These are phyloP conservation scores for Xanthostigma xanthostigma DNA, from an alignment of 2,888 invertebrate species.

Conservation along the genomic window DNA sequence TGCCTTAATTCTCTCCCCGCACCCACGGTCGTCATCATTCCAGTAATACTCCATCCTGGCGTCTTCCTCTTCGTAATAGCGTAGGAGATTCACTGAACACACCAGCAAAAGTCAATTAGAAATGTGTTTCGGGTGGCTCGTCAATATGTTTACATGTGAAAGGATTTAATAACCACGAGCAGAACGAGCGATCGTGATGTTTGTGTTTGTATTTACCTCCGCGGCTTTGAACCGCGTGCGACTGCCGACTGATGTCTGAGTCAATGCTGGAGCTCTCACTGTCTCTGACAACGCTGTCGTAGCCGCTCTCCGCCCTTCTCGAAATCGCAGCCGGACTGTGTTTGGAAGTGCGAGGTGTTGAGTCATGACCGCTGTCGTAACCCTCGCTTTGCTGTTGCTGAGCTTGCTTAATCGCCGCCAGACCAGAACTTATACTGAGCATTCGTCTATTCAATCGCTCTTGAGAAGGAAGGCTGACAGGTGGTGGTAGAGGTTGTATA, in stretches of 20 bases:
- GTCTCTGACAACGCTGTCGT: conserved; percentile 80
- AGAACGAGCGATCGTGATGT: conserved; percentile 47
- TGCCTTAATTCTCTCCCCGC: background rate
- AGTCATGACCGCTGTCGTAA: conserved; percentile 73
- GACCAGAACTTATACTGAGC: conserved; percentile 44
- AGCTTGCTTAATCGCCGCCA: conserved; percentile 40
- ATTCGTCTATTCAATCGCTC: conserved; percentile 47
- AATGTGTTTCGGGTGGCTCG: conserved; percentile 31
- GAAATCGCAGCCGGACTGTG: conserved; percentile 66
- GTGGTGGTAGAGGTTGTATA: conserved; percentile 28
- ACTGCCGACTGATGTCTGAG: conserved; percentile 43
- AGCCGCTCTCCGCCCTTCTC: conserved; percentile 74
- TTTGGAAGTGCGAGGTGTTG: conserved; percentile 67
- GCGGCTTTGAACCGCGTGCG: conserved; percentile 23
- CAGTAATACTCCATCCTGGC: no score
- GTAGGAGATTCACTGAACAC: conserved; percentile 2
- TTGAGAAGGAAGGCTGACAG: conserved; percentile 44
- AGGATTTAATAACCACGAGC: conserved; percentile 61
- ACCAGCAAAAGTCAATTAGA: conserved; percentile 18
- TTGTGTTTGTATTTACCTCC: conserved; percentile 50
- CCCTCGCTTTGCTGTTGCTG: conserved; percentile 44
- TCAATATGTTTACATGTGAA: conserved; percentile 66
- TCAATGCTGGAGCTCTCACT: conserved; percentile 79
- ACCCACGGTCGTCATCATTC: no score
- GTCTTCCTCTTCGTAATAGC: background rate